Evolutionary conservation across 2,888 invertebrate genomes (phyloP).

Genomic region (Psylliodes chrysocephalus): DNA sequence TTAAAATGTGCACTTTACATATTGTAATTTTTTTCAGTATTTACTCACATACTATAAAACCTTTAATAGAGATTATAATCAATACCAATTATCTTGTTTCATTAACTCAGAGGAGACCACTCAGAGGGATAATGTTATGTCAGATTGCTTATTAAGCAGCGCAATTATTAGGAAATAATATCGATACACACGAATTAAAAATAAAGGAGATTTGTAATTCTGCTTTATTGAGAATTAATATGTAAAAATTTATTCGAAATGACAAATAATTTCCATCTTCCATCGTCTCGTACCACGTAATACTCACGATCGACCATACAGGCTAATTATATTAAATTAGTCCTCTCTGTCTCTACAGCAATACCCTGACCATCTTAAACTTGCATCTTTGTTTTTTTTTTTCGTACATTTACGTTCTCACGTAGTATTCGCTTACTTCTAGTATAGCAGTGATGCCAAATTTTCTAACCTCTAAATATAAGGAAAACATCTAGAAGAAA

Average conservation of each 20-base stretch:
- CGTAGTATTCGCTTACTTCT: constrained; percentile 4
- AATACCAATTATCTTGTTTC: background rate
- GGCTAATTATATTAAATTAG: constrained; percentile 23
- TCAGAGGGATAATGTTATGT: background rate
- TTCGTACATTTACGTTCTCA: constrained; percentile 14
- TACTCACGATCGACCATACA: background rate
- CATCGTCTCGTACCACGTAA: background rate
- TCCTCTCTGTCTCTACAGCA: background rate
- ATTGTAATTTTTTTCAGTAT: background rate
- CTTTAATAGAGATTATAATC: background rate
- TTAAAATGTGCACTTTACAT: too few species aligned
- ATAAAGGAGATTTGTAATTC: background rate
- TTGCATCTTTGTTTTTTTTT: constrained; percentile 4
- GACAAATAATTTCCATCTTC: constrained; percentile 20
- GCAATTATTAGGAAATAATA: background rate
- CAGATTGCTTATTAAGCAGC: background rate
- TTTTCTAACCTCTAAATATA: background rate
- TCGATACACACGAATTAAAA: background rate
- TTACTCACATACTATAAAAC: background rate
- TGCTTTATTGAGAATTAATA: background rate
- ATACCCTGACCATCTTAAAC: constrained; percentile 4
- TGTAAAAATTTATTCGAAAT: background rate
- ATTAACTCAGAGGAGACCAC: background rate
- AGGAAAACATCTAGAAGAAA: too few species aligned
- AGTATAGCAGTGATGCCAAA: constrained; percentile 5